phyloP scores from a whole-genome alignment of 2,113 vertebrate genomes.

The Natator depressus region DNA sequence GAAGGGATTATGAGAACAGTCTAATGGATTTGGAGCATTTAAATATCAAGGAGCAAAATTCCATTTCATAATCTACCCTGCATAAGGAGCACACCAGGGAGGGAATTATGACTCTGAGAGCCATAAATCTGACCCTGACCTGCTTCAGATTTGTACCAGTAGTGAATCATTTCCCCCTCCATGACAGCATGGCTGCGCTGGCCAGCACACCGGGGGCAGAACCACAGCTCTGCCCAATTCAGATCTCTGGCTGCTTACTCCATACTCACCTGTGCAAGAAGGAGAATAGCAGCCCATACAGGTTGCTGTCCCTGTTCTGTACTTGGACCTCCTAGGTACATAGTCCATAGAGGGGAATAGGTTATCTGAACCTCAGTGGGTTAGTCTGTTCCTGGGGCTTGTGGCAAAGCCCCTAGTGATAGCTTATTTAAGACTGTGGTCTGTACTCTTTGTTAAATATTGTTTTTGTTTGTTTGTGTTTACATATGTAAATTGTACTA shows the following conservation, averaged over 20 bases:
- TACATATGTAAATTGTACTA: neutral
- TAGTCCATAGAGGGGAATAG: neutral
- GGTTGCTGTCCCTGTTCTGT: neutral
- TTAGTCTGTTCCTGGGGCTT: neutral
- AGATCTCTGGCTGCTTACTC: neutral
- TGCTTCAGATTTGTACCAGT: neutral
- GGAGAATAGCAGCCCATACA: no score
- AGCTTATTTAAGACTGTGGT: neutral
- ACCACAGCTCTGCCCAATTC: no score
- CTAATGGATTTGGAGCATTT: neutral
- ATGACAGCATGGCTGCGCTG: no score
- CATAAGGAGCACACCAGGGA: neutral
- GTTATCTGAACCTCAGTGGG: neutral
- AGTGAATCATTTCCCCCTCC: no score
- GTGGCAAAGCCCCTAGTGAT: neutral
- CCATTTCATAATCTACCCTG: fast-evolving
- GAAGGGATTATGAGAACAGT: neutral
- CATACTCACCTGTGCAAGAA: neutral
- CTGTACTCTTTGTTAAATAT: neutral
- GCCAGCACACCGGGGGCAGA: no score
- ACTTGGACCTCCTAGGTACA: neutral
- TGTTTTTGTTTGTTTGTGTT: neutral
- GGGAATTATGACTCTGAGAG: neutral
- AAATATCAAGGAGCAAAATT: fast-evolving
- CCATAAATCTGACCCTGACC: neutral